Evolutionary conservation across 2,113 vertebrate species (phyloP), one percentile per base, ranked within the genome.

Genomic region (Gallinago undulata): DNA sequence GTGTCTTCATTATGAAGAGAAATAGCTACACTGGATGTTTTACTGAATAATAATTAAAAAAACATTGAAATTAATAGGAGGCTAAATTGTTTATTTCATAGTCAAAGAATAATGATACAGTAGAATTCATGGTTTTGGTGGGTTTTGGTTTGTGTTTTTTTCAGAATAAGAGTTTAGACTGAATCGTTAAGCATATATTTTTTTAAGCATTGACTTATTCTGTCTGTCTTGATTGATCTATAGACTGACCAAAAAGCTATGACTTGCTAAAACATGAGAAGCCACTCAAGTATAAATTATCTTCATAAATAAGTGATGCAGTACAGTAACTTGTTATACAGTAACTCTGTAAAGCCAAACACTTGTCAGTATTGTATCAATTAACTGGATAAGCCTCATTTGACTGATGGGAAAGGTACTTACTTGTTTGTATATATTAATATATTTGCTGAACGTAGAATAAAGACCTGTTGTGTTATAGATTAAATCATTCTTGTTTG

Each of bases 251-350:
- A 70, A 63, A 82, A 86, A 60, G 17, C 41, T 73, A 22, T 4
- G 4, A 31, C 50, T 59, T 84, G 24, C 59, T 90, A 76, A 79
- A 84, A 70, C 18, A 12, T 41, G 63, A 57, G 33, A 86, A 84
- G 8, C 41, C 33, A 41, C 87, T 94, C 94, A 33, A 19, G 37
- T 68, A 23, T 70, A 60, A 77, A 75, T 76, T 94, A 59, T 83
- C 56, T 70, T 86, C 69, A 90, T 89, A 68, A 94, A 94, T 90
- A 89, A 85, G 28, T 89, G 62, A 68, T 94, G 57, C 63, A 27
- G 25, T 59, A 48, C 24, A 70, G 43, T 70, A 88, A 50, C 17
- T 77, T 80, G 31, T 88, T 79, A 31, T 67, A 78, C 2, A 2
- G 35, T 68, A 74, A 30, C 30, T 70, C 19, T 56, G 3, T 69